Conservation (phyloP, 1,140 invertebrate genomes). For the Sycobia sp. region DNA sequence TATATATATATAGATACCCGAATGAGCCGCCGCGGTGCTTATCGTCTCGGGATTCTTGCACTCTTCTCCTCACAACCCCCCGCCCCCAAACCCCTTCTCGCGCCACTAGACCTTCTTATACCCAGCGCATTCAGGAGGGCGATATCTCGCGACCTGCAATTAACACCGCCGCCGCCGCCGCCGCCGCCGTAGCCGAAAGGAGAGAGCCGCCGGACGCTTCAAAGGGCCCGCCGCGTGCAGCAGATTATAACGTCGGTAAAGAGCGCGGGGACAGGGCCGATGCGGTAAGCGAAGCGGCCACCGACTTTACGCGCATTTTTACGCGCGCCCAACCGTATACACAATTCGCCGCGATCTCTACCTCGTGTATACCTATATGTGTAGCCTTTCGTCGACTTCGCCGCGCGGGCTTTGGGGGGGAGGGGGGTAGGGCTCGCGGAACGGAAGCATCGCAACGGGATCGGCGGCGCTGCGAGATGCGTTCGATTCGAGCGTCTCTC, state of each 20-base stretch:
- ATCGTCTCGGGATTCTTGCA: neutral
- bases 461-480: too few species aligned
- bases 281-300: neutral
- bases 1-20: too few species aligned
- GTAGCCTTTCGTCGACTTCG: too few species aligned
- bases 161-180: conserved; percentile 51
- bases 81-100: neutral
- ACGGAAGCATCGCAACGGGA: too few species aligned
- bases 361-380: too few species aligned
- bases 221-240: conserved; percentile 47
- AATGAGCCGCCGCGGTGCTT: too few species aligned
- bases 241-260: conserved; percentile 42
- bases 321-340: too few species aligned
- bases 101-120: neutral
- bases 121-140: conserved; percentile 28
- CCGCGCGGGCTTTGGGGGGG: too few species aligned
- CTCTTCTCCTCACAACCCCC: neutral
- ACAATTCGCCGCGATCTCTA: too few species aligned
- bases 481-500: too few species aligned
- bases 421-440: too few species aligned
- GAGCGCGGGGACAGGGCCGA: neutral
- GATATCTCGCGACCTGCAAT: conserved; percentile 53
- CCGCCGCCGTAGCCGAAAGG: too few species aligned
- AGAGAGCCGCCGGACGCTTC: conserved; percentile 30
- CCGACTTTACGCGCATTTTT: conserved; percentile 44